A percentile compares a stretch with the other conserved stretches of the same genome.
phyloP scores from a whole-genome alignment of 2,113 vertebrate species.

The Elachura formosa region DNA sequence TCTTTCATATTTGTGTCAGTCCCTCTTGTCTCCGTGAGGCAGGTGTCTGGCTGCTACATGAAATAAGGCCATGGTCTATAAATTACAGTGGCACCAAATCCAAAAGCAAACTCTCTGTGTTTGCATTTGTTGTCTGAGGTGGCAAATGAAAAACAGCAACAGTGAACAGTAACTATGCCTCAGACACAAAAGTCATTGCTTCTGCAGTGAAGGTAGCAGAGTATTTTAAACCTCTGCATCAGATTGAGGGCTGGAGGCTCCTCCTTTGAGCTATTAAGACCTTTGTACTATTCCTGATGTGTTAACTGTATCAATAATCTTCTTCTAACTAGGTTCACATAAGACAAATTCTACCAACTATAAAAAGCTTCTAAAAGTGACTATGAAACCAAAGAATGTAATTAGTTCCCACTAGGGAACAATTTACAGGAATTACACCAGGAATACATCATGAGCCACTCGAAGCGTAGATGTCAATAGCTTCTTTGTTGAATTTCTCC shows the following conservation, averaged over 20 bases:
- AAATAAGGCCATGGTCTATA: background rate
- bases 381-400: background rate
- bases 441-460: background rate
- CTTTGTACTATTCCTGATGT: background rate
- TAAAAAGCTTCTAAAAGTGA: background rate
- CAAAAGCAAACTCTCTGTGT: background rate
- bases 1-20: background rate
- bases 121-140: background rate
- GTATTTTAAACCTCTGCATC: background rate
- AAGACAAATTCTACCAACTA: background rate
- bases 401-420: constrained; percentile 9
- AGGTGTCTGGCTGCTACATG: background rate
- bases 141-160: background rate
- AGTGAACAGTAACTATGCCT: background rate
- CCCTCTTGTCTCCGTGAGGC: background rate
- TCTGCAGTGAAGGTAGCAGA: background rate
- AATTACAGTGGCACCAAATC: background rate
- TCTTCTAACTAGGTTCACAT: background rate
- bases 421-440: no score
- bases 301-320: background rate
- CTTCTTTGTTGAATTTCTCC: constrained; percentile 14
- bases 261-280: background rate
- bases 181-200: background rate
- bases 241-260: background rate
- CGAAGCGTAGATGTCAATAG: background rate